These are phyloP conservation scores for Sacculina carcini DNA, from an alignment of 2,888 invertebrate genomes.

Conservation along the genomic window DNA sequence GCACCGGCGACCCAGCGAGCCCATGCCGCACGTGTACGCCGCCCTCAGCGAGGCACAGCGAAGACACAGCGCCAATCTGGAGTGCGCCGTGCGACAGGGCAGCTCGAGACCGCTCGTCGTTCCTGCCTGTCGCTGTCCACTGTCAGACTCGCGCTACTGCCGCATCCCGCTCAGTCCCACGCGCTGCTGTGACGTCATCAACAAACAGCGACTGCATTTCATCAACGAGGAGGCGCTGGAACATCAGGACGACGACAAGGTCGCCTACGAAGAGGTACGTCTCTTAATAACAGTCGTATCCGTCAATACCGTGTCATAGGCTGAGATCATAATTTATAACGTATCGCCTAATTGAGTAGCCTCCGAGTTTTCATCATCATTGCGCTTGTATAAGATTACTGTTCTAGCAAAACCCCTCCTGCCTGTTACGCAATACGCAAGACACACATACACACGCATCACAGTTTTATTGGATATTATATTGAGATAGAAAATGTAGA, in stretches of 20 bases:
- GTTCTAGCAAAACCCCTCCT: too few relatives aligned
- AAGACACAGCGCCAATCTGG: constrained; percentile 2
- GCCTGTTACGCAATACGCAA: too few relatives aligned
- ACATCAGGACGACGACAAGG: constrained; percentile 3
- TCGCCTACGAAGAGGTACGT: background rate
- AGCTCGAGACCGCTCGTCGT: constrained; percentile 8
- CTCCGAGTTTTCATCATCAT: too few relatives aligned
- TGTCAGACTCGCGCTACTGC: background rate
- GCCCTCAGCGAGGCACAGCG: constrained; percentile 8
- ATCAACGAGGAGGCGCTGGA: constrained; percentile 2
- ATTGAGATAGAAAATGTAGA: background rate
- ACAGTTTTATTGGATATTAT: too few relatives aligned
- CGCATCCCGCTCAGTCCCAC: background rate
- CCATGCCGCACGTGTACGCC: constrained; percentile 10
- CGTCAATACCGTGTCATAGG: too few relatives aligned
- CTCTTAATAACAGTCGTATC: too few relatives aligned
- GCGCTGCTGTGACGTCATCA: constrained; percentile 1
- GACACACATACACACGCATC: too few relatives aligned
- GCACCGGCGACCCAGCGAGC: constrained; percentile 9
- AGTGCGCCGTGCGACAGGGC: constrained; percentile 9
- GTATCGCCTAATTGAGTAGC: too few relatives aligned
- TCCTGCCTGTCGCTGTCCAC: background rate
- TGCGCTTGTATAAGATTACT: too few relatives aligned
- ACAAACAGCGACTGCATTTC: background rate
- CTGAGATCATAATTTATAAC: too few relatives aligned